These are phyloP conservation scores for Sisyra nigra DNA, from an alignment of 2,888 invertebrate species.

Conservation along the genomic window DNA sequence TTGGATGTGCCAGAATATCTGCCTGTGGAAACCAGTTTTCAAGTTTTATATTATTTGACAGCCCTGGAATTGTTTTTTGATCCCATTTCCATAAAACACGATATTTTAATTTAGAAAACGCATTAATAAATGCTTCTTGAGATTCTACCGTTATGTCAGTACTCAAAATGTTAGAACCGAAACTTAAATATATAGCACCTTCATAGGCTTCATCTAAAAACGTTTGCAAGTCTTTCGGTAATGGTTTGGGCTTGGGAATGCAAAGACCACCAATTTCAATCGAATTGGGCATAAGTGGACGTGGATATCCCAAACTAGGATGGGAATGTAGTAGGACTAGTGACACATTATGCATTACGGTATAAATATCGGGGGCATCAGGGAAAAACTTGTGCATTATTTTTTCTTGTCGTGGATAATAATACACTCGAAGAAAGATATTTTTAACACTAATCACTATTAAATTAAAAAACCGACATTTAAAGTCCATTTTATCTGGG, in stretches of 20 bases:
- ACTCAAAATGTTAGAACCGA: constrained; percentile 8
- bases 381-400: constrained; percentile 14
- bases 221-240: constrained; percentile 10
- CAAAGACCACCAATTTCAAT: constrained; percentile 16
- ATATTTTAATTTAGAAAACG: constrained; percentile 11
- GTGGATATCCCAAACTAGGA: constrained; percentile 12
- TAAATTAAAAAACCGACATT: constrained; percentile 20
- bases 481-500: constrained; percentile 21
- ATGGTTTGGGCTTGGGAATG: constrained; percentile 9
- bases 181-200: constrained; percentile 10
- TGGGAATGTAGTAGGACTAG: constrained; percentile 16
- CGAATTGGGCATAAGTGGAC: constrained; percentile 15
- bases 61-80: constrained; percentile 7
- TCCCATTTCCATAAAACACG: constrained; percentile 13
- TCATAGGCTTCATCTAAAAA: constrained; percentile 9
- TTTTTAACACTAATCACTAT: constrained; percentile 8
- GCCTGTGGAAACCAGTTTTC: constrained; percentile 11
- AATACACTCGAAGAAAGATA: constrained; percentile 7
- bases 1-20: constrained; percentile 8
- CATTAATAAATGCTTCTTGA: constrained; percentile 10
- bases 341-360: constrained; percentile 12
- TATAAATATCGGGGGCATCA: constrained; percentile 11
- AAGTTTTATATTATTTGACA: constrained; percentile 10
- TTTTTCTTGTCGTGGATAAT: constrained; percentile 10
- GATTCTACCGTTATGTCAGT: constrained; percentile 8